These are phyloP conservation scores for Nipponia nippon DNA, from an alignment of 2,113 vertebrate genomes.

Conservation along the genomic window DNA sequence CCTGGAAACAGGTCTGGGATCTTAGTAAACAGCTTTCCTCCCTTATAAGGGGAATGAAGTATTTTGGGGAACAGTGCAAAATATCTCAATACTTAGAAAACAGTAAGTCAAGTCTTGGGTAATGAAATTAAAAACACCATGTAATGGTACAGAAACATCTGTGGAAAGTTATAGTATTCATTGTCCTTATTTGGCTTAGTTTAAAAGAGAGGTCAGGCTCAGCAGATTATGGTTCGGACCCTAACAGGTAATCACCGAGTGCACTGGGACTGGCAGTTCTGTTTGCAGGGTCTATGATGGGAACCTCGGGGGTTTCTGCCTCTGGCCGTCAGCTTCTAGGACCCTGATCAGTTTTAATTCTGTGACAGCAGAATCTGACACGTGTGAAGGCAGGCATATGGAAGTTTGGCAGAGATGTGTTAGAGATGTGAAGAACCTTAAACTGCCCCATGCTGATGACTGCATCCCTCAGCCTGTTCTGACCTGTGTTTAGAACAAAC, in stretches of 20 bases:
- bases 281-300: neutral
- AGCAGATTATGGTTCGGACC: neutral
- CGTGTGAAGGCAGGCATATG: rapidly evolving
- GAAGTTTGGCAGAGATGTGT: neutral
- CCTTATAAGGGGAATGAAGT: neutral
- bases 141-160: neutral
- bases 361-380: neutral
- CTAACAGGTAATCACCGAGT: neutral
- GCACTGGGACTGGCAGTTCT: neutral
- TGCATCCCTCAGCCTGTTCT: neutral
- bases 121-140: rapidly evolving
- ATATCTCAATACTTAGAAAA: neutral
- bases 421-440: neutral
- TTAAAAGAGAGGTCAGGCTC: neutral
- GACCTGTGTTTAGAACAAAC: neutral
- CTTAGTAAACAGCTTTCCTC: neutral
- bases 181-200: neutral
- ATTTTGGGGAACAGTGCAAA: neutral
- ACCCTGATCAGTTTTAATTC: neutral
- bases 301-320: neutral
- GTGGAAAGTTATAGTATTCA: neutral
- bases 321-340: neutral
- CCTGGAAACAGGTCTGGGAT: constrained; percentile 68
- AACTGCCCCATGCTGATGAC: neutral
- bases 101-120: neutral